Percentiles rank a stretch among this genome's conserved stretches.
Evolutionary conservation across 2,113 vertebrate genomes (phyloP).

Genomic region (Vimba vimba): DNA sequence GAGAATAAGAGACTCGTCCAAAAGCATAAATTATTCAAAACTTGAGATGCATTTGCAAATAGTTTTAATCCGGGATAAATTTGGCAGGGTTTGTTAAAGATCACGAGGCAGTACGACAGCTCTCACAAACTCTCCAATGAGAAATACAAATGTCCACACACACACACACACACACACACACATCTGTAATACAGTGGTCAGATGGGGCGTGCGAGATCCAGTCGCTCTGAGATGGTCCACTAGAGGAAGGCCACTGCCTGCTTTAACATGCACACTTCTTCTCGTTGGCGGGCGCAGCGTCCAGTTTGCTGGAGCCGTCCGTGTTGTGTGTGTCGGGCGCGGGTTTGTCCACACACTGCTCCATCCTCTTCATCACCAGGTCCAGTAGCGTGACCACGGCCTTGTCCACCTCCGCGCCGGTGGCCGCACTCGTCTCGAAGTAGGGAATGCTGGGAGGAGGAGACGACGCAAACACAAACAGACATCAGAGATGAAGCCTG

Average conservation of each 20-base stretch:
- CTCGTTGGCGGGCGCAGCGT: slow-evolving; percentile 67
- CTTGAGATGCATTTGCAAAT: not conserved
- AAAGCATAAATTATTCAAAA: not conserved
- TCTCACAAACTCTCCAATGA: not conserved
- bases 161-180: not conserved
- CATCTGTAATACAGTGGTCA: slow-evolving; percentile 5
- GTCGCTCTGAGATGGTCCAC: slow-evolving; percentile 18
- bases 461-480: not conserved
- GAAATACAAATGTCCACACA: not conserved
- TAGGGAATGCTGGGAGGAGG: slow-evolving; percentile 83
- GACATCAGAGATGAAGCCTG: not conserved
- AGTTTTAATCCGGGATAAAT: not conserved
- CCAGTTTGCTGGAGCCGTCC: slow-evolving; percentile 80
- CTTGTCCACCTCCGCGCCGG: slow-evolving; percentile 86
- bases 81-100: slow-evolving; percentile 6
- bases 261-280: slow-evolving; percentile 90
- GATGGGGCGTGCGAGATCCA: not conserved
- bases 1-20: not conserved
- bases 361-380: slow-evolving; percentile 98
- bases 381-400: slow-evolving; percentile 89
- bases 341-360: slow-evolving; percentile 90
- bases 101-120: not conserved
- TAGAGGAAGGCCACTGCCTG: not conserved
- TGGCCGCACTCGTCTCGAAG: slow-evolving; percentile 93
- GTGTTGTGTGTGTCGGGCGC: slow-evolving; percentile 77